phyloP scores from a whole-genome alignment of 2,113 vertebrate genomes.

The Pseudorasbora parva region DNA sequence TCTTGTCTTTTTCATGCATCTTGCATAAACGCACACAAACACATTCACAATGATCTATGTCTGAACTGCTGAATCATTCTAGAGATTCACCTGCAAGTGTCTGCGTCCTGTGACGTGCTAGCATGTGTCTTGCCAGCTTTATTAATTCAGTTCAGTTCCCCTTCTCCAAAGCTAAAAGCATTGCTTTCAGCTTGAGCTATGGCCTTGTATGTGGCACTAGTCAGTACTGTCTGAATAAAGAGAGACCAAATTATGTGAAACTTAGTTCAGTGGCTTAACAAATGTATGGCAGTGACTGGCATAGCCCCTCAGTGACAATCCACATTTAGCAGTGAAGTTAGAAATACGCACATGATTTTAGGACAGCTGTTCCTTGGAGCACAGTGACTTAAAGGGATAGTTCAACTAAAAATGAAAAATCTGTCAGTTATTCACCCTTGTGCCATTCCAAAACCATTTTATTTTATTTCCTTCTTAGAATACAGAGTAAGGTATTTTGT shows the following conservation, averaged over 20 bases:
- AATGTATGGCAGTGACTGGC: conserved; percentile 8
- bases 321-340: conserved; percentile 27
- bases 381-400: not conserved
- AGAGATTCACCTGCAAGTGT: not conserved
- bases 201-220: not conserved
- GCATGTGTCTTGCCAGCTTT: conserved; percentile 28
- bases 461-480: not conserved
- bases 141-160: conserved; percentile 20
- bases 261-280: conserved; percentile 29
- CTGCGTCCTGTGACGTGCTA: no score
- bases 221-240: not conserved
- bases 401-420: not conserved
- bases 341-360: conserved; percentile 6
- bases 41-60: not conserved
- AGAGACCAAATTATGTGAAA: conserved; percentile 1
- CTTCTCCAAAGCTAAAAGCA: not conserved
- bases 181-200: not conserved
- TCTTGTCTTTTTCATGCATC: not conserved
- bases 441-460: not conserved
- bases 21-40: not conserved
- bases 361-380: conserved; percentile 27
- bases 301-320: conserved; percentile 12
- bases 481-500: not conserved
- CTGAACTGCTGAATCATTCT: conserved; percentile 30
- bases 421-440: not conserved